phyloP scores from a whole-genome alignment of 2,113 vertebrate species.

The Eudyptes chrysolophus region DNA sequence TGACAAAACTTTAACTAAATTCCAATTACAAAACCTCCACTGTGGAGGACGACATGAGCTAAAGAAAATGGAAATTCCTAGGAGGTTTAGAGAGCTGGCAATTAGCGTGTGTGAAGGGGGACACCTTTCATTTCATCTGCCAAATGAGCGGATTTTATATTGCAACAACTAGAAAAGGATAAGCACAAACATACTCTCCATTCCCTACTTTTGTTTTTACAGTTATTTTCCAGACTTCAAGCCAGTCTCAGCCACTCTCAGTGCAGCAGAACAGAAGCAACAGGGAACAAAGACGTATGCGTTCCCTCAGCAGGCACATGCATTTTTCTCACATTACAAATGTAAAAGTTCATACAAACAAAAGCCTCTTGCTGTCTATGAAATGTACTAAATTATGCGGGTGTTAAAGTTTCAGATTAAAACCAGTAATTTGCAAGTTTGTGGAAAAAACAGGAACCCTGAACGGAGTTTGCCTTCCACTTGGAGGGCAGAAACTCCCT shows the following conservation, averaged over 20 bases:
- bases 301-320: not conserved
- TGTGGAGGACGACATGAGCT: not conserved
- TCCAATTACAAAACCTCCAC: not conserved
- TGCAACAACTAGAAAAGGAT: not conserved
- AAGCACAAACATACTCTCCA: not conserved
- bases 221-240: not conserved
- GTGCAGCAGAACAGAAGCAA: not conserved
- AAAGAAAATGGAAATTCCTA: not conserved
- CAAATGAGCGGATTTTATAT: not conserved
- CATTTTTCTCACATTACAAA: not conserved
- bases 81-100: not conserved
- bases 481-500: not conserved
- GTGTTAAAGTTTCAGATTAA: not conserved
- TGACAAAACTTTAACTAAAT: not conserved
- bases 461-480: not conserved
- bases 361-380: not conserved
- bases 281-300: not conserved
- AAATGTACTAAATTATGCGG: not conserved
- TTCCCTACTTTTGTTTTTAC: not conserved
- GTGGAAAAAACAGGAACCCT: not conserved
- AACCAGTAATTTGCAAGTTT: not conserved
- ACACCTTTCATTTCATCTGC: not conserved
- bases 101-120: not conserved
- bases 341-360: not conserved
- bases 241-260: not conserved